Percentiles rank a stretch among this genome's conserved stretches.
phyloP scores from a whole-genome alignment of 2,113 vertebrate genomes.

The Corythornis madagascariensis region DNA sequence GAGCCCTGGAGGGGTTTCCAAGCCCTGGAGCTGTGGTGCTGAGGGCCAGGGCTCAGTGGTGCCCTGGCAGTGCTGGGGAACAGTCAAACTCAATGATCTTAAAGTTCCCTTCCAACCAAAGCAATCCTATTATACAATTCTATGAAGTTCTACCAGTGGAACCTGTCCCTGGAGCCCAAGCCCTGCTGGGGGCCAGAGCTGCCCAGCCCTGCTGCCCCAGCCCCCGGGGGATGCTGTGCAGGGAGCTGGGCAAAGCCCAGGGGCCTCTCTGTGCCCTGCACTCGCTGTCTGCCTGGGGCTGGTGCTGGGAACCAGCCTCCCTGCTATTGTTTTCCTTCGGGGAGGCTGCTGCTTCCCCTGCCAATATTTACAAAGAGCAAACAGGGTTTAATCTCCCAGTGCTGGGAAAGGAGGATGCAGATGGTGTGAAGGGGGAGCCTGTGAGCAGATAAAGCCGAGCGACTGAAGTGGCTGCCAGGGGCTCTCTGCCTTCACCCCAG shows the following conservation, averaged over 20 bases:
- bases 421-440: conserved; percentile 24
- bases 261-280: neutral
- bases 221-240: neutral
- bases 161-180: neutral
- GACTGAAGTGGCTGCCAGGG: conserved; percentile 27
- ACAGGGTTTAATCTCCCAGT: neutral
- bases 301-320: neutral
- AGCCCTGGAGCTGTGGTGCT: neutral
- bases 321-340: neutral
- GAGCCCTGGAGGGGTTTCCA: neutral
- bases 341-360: conserved; percentile 47
- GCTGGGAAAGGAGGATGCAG: conserved; percentile 66
- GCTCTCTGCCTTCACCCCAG: neutral
- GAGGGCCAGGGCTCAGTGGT: neutral
- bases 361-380: conserved; percentile 54
- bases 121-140: too few species aligned
- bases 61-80: neutral
- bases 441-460: conserved; percentile 14
- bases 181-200: neutral
- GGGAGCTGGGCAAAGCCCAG: rapidly evolving
- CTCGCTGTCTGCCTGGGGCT: neutral
- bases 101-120: neutral
- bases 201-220: neutral
- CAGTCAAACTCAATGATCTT: neutral
- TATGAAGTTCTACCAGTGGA: neutral